A percentile compares a stretch with the other conserved stretches of the same genome.
phyloP scores from a whole-genome alignment of 2,113 vertebrate genomes.

The Phoxinus phoxinus region DNA sequence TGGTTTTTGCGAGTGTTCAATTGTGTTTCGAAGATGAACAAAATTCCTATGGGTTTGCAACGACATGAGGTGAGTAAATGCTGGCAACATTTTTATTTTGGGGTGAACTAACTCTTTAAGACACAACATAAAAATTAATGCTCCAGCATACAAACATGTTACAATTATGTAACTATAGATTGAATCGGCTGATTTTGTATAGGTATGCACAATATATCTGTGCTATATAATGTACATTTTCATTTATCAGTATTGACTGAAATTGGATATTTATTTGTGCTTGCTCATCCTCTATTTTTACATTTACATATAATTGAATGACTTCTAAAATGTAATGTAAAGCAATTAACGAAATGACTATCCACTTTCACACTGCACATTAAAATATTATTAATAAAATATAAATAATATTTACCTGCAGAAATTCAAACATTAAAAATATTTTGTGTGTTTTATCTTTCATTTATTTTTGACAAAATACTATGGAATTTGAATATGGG shows the following conservation, averaged over 20 bases:
- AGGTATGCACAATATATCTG: not conserved
- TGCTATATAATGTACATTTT: not conserved
- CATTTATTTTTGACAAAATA: not conserved
- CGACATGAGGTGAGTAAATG: not conserved
- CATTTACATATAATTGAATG: not conserved
- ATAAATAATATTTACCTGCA: not conserved
- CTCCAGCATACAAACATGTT: not conserved
- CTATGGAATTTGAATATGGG: not conserved
- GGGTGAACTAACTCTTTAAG: too few relatives aligned
- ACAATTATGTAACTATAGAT: not conserved
- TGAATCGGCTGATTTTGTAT: not conserved
- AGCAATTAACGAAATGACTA: not conserved
- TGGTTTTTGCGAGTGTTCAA: not conserved
- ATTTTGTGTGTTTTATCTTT: not conserved
- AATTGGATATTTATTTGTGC: too few relatives aligned
- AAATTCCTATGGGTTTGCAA: not conserved
- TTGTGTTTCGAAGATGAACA: not conserved
- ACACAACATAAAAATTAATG: not conserved
- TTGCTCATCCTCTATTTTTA: too few relatives aligned
- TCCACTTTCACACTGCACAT: not conserved
- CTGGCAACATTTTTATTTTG: not conserved
- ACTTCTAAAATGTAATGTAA: not conserved
- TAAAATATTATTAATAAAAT: not conserved
- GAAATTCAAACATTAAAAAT: too few relatives aligned
- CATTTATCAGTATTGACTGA: too few relatives aligned